Evolutionary conservation across 1,140 invertebrate species (phyloP).

Genomic region (Popillia japonica): DNA sequence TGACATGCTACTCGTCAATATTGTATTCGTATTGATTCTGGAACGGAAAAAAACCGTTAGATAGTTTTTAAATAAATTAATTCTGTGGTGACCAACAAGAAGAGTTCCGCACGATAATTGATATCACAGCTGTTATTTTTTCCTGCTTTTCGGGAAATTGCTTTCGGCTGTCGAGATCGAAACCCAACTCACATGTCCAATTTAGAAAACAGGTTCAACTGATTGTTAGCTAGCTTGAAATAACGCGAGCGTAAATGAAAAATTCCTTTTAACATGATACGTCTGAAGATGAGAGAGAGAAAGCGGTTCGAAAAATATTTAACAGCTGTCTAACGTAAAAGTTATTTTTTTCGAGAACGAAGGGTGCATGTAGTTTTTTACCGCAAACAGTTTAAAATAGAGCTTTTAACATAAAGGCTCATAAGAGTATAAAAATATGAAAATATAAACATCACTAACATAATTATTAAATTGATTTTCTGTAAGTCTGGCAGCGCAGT

Average conservation of each 20-base stretch:
- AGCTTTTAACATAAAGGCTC: too few relatives aligned
- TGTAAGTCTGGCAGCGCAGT: too few relatives aligned
- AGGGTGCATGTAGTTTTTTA: too few relatives aligned
- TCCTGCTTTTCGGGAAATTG: neutral
- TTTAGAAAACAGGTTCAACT: neutral
- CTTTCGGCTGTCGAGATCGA: constrained; percentile 14
- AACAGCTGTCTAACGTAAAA: too few relatives aligned
- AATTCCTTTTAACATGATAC: constrained; percentile 8
- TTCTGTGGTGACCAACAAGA: neutral
- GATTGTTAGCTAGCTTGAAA: neutral
- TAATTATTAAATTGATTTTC: too few relatives aligned
- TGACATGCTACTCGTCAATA: neutral
- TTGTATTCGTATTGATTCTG: neutral
- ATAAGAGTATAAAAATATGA: too few relatives aligned
- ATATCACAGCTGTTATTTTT: neutral
- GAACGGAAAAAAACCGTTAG: neutral
- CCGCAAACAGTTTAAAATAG: too few relatives aligned
- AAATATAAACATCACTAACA: too few relatives aligned
- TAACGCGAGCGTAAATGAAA: constrained; percentile 8
- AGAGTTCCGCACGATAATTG: neutral
- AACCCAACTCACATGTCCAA: constrained; percentile 23
- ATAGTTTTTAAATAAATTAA: neutral
- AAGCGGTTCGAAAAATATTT: too few relatives aligned
- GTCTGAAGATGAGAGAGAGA: neutral
- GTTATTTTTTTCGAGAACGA: too few relatives aligned